phyloP scores from a whole-genome alignment of 2,113 vertebrate species.

The Pantherophis guttatus region DNA sequence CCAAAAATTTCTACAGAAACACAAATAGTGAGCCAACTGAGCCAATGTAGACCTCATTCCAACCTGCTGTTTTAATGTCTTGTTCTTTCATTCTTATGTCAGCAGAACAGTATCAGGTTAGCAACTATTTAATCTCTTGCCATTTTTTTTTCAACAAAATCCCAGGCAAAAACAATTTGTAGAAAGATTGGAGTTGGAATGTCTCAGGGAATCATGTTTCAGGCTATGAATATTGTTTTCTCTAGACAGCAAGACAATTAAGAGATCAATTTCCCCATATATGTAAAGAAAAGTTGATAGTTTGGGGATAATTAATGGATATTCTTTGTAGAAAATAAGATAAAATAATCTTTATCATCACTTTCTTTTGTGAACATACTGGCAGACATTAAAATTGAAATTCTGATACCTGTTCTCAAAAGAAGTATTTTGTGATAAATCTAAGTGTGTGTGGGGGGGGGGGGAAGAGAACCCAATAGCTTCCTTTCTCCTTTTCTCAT shows the following conservation, averaged over 20 bases:
- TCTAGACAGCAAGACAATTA: not conserved
- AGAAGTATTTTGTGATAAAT: not conserved
- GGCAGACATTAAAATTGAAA: not conserved
- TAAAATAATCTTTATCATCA: too few relatives aligned
- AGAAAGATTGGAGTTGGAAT: not conserved
- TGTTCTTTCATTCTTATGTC: not conserved
- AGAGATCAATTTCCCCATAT: not conserved
- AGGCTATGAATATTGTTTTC: not conserved
- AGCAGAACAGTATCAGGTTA: not conserved
- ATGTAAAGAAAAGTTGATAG: not conserved
- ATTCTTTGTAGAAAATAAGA: not conserved
- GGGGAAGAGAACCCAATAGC: not conserved
- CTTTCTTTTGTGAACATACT: too few relatives aligned
- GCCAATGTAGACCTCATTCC: not conserved
- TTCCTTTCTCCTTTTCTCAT: not conserved
- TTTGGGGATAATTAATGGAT: not conserved
- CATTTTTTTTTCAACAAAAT: not conserved
- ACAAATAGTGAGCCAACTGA: not conserved
- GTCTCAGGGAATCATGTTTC: not conserved
- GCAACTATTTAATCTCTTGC: not conserved
- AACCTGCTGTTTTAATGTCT: not conserved
- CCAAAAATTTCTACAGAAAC: not conserved
- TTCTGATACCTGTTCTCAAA: not conserved
- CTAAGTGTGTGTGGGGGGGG: not conserved
- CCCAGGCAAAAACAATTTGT: not conserved